A percentile compares a stretch with the other conserved stretches of the same genome.
These are phyloP conservation scores for Sarcophaga peregrina DNA, from an alignment of 1,140 invertebrate species.

Conservation along the genomic window DNA sequence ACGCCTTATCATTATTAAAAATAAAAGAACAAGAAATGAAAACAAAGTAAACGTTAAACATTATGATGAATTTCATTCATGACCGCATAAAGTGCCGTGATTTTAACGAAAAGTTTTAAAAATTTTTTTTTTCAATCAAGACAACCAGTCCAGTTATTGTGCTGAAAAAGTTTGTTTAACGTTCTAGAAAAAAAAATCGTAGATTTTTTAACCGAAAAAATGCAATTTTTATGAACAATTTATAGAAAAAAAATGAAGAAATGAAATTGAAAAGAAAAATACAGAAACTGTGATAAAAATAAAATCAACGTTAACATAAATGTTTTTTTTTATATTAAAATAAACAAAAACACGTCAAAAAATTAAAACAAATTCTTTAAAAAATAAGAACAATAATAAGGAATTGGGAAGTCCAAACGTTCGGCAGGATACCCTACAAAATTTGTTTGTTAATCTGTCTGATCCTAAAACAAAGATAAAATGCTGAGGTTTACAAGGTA, in stretches of 20 bases:
- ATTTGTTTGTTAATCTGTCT: no score
- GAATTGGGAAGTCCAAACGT: no score
- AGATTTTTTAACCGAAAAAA: constrained; percentile 24
- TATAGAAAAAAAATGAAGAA: neutral
- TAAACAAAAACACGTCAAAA: constrained; percentile 22
- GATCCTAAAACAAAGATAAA: no score
- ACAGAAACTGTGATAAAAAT: neutral
- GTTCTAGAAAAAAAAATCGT: neutral
- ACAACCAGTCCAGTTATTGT: neutral
- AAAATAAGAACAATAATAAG: no score
- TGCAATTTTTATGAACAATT: neutral
- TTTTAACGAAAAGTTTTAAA: constrained; percentile 31
- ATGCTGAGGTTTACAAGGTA: no score
- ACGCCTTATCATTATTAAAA: neutral
- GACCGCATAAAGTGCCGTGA: constrained; percentile 33
- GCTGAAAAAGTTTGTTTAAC: constrained; percentile 32
- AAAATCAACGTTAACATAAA: neutral
- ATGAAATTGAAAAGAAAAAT: neutral
- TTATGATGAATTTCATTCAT: constrained; percentile 40
- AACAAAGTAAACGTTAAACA: constrained; percentile 3
- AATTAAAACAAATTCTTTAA: neutral
- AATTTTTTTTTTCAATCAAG: neutral
- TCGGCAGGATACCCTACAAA: no score
- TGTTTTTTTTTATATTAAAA: neutral
- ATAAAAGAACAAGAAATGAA: neutral